Base-by-base conservation (phyloP, 2,797 vertebrate genomes). In the Schizothorax lantsangensis region DNA sequence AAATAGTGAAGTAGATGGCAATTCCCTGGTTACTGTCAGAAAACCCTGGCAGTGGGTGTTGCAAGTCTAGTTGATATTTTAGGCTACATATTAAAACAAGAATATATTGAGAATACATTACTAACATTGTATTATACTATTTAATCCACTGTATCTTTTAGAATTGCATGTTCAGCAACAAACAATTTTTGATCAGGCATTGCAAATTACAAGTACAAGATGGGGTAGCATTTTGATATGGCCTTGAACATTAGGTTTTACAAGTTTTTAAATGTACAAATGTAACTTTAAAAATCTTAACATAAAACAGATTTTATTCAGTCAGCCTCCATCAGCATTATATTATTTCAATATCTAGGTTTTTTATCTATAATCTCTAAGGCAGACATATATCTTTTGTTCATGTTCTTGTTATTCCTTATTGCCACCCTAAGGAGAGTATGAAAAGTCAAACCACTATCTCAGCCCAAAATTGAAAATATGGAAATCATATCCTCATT, bases 401-500 rank as follows among this genome's bases (percentile, higher is more conserved):
- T 57, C 23, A 72, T 40, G 52, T 66, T 57, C 36, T 57, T 45
- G 0, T 72, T 54, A 83, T 74, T 43, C 8, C 36, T 4, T 72
- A 21, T 57, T 26, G 36, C 33, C 14, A 43, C 5, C 57, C 40
- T 73, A 73, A 83, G 57, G 23, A 83, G 71, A 30, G 15, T 52
- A 73, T 38, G 47, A 57, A 38, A 23, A 72, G 47, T 11, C 11
- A 10, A 38, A 84, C 54, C 45, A 36, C 52, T 40, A 74, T 64
- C 62, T 73, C 19, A 47, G 12, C 54, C 49, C 52, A 49, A 21
- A 71, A 52, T 52, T 80, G 75, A 80, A 62, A 83, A 52, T 86
- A 89, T 91, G 84, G 77, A 92, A 91, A 92, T 91, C 66, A 80
- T 85, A 81, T 23, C 86, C 73, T 84, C 38, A 62, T 86, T 86